phyloP scores from a whole-genome alignment of 2,888 invertebrate genomes.

The Limenitis camilla region DNA sequence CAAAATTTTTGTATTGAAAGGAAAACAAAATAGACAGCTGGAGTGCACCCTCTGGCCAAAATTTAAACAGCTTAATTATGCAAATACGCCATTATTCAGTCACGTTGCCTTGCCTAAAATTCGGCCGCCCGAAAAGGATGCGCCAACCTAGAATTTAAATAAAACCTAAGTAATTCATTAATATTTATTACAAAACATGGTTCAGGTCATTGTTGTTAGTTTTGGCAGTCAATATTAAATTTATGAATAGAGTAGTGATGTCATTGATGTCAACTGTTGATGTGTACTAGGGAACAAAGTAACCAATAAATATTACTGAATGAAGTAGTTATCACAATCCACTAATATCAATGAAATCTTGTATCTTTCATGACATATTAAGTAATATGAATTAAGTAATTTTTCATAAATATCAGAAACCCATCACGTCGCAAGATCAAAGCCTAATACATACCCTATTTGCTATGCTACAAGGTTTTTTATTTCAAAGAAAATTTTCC shows the following conservation, averaged over 20 bases:
- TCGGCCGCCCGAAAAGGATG: conserved; percentile 10
- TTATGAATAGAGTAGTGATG: conserved; percentile 1
- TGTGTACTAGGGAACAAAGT: too few species aligned
- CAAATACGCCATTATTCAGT: conserved; percentile 21
- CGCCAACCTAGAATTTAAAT: conserved; percentile 14
- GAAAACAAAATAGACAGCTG: conserved; percentile 5
- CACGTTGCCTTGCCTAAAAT: conserved; percentile 14
- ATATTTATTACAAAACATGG: conserved; percentile 5
- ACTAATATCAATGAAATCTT: too few species aligned
- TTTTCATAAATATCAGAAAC: too few species aligned
- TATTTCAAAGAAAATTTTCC: too few species aligned
- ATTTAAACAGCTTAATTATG: conserved; percentile 24
- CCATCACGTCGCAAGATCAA: too few species aligned
- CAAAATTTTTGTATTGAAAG: too few species aligned
- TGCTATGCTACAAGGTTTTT: too few species aligned
- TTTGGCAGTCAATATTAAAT: background rate
- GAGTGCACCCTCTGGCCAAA: conserved; percentile 10
- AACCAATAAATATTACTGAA: too few species aligned
- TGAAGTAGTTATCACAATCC: too few species aligned
- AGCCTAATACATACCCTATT: too few species aligned
- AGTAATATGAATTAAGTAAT: too few species aligned
- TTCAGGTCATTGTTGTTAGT: background rate
- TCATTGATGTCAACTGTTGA: conserved; percentile 1
- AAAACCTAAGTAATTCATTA: conserved; percentile 12
- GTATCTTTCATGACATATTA: too few species aligned